Conservation (phyloP, 64 coral and sea anemone genomes). For the Dendronephthya gigantea region DNA sequence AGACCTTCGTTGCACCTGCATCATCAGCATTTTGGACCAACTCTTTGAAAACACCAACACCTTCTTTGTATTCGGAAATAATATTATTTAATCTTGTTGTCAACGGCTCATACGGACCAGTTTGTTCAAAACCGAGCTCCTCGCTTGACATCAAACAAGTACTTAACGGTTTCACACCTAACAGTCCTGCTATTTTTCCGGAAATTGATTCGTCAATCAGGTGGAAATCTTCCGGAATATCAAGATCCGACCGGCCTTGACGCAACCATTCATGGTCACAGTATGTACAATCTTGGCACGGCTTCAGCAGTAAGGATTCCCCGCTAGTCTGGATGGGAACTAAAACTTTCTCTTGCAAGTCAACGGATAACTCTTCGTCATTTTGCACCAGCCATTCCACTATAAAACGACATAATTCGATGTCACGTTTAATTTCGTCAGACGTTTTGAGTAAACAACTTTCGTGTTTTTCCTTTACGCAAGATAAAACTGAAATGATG, state of each 20-base stretch:
- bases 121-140: conserved; percentile 76
- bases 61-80: conserved; percentile 62
- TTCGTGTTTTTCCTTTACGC: neutral
- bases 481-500: conserved; percentile 47
- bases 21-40: conserved; percentile 95
- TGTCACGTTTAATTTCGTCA: neutral
- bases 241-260: conserved; percentile 36
- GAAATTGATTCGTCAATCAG: conserved; percentile 69
- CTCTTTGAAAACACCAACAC: conserved; percentile 63
- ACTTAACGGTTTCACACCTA: conserved; percentile 67
- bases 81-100: conserved; percentile 76
- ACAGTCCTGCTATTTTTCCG: conserved; percentile 51
- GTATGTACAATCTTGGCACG: neutral
- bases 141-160: conserved; percentile 58
- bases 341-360: neutral
- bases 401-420: neutral
- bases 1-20: conserved; percentile 71
- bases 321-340: neutral
- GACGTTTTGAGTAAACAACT: neutral
- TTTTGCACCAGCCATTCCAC: neutral
- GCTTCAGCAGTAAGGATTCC: neutral
- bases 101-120: conserved; percentile 56
- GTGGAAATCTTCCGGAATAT: conserved; percentile 21
- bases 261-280: conserved; percentile 31
- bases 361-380: neutral